phyloP scores from a whole-genome alignment of 2,797 vertebrate genomes.

The Paramormyrops hopkinsi region DNA sequence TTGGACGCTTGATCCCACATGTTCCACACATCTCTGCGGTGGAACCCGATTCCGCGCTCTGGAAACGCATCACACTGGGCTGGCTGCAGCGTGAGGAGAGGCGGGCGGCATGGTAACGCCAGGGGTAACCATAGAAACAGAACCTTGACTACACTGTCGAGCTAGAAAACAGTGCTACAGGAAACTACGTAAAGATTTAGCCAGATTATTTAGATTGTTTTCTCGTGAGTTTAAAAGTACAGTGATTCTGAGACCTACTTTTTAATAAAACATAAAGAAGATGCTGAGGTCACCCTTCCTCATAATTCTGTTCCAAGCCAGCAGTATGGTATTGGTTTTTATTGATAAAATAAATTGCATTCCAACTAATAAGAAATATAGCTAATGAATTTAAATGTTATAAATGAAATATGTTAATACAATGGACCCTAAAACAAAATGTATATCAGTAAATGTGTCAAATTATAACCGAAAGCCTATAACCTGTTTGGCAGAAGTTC shows the following conservation, averaged over 20 bases:
- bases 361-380: not conserved
- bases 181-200: not conserved
- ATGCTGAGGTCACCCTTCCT: not conserved
- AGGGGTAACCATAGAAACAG: not conserved
- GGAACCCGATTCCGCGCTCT: constrained; percentile 37
- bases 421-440: not conserved
- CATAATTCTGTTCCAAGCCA: not conserved
- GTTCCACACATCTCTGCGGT: constrained; percentile 33
- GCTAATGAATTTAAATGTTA: not conserved
- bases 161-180: not conserved
- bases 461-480: not conserved
- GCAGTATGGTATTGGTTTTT: not conserved
- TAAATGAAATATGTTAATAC: constrained; percentile 30
- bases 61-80: not conserved
- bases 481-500: not conserved
- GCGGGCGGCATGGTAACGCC: not conserved
- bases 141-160: constrained; percentile 14
- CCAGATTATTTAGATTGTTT: not conserved
- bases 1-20: constrained; percentile 32
- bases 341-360: not conserved
- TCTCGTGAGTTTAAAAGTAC: not conserved
- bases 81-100: not conserved
- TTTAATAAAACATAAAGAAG: not conserved
- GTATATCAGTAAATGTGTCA: not conserved
- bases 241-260: not conserved